Evolutionary conservation across 2,797 vertebrate species (phyloP), one percentile per base, ranked within the genome.

Genomic region (Brachymystax lenok): DNA sequence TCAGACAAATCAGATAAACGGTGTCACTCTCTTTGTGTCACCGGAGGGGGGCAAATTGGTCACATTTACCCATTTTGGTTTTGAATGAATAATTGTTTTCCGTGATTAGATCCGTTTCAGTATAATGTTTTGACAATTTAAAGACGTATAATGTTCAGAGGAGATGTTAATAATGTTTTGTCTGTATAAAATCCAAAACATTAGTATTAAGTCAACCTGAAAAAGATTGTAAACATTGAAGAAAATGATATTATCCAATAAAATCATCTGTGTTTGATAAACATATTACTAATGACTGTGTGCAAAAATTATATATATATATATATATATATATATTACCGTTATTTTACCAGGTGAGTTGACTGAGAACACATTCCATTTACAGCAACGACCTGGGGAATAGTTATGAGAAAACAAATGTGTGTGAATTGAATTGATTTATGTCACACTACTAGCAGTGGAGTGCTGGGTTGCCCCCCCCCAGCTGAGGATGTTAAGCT

Each of bases 1-100:
- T 70, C 69, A 10, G 19, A 46, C 19, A 50, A 21, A 40, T 70
- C 33, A 21, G 33, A 70, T 27, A 12, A 66, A 66, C 27, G 63
- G 30, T 66, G 21, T 70, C 69, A 70, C 30, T 70, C 28, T 40
- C 2, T 46, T 8, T 70, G 33, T 46, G 40, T n/a, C 19, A 13
- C 6, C n/a, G 10, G 35, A 69, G 17, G 35, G n/a, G 35, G 35
- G n/a, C 16, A 46, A 13, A 70, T 70, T 10, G 52, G 70, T 77
- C 73, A 77, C 71, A 70, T 73, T 83, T 35, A 51, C 63, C 54
- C 28, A 56, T 83, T 76, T 70, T 80, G 19, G 74, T 78, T 61
- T 74, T 69, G 75, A 79, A 75, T 77, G 72, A 50, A 52, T 71
- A 71, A 79, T 79, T 82, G 54, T 79, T 46, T 46, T 46, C 10